phyloP scores from a whole-genome alignment of 2,797 vertebrate species.

The Meda fulgida region DNA sequence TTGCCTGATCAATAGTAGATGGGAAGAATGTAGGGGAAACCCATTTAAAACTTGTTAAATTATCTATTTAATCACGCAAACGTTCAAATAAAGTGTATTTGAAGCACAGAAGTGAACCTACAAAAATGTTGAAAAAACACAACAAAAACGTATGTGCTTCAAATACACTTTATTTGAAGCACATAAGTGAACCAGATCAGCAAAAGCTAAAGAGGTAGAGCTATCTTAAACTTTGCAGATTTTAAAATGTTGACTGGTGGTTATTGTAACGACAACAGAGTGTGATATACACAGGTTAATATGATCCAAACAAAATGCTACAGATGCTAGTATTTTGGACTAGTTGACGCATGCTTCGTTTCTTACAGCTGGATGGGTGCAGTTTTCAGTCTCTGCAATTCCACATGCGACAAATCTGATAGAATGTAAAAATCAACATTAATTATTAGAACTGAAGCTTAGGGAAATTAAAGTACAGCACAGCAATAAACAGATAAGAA shows the following conservation, averaged over 20 bases:
- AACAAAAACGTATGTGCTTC: too few species aligned
- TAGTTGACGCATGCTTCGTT: not conserved
- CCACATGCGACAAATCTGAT: slow-evolving; percentile 15
- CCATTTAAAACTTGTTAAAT: not conserved
- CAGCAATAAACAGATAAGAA: slow-evolving; percentile 26
- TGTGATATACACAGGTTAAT: not conserved
- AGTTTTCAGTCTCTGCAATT: slow-evolving; percentile 22
- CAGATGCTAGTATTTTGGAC: not conserved
- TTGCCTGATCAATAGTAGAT: not conserved
- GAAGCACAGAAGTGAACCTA: not conserved
- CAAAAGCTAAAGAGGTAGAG: too few species aligned
- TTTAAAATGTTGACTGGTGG: not conserved
- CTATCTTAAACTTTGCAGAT: not conserved
- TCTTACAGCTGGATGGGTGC: not conserved
- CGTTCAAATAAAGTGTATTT: not conserved
- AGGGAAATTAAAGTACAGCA: slow-evolving; percentile 31
- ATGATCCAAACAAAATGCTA: not conserved
- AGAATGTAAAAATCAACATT: slow-evolving; percentile 31
- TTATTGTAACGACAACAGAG: not conserved
- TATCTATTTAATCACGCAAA: not conserved
- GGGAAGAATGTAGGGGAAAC: not conserved
- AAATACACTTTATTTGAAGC: not conserved
- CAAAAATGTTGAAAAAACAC: too few species aligned
- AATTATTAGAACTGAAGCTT: slow-evolving; percentile 31
- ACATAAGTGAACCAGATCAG: not conserved